Evolutionary conservation across 2,888 invertebrate genomes (phyloP), one percentile per base, ranked within the genome.

Genomic region (Odontocerum albicorne): DNA sequence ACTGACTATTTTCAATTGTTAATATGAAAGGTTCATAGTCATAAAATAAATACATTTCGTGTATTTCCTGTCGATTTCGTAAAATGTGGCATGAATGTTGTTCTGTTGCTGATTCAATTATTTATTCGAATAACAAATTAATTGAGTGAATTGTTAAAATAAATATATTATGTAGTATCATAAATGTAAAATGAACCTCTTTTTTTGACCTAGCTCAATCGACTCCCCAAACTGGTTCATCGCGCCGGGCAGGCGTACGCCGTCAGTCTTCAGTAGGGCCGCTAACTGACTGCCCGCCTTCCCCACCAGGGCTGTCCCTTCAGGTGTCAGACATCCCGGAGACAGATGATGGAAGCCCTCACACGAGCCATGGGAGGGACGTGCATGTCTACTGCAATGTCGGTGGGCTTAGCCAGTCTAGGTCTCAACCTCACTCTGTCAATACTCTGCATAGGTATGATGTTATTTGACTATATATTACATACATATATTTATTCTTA

Each of bases 181-280:
- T n/a, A n/a, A n/a, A n/a, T n/a, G n/a, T n/a, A n/a, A n/a, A n/a
- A n/a, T n/a, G n/a, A n/a, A n/a, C n/a, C n/a, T 47, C 10, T 15
- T 12, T 13, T 8, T 17, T 13, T 36, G 15, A 31, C 10, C 7
- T 22, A 55, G 55, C 55, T 15, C 55, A 55, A 46, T 55, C 83
- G 17, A 83, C 83, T 43, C 83, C 83, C 17, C 83, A 77, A 66
- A 76, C 83, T 60, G 69, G 72, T 46, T 79, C 80, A 62, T 76
- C 82, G 63, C 77, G 82, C 58, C 74, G 81, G 49, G 75, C 79
- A 42, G 82, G 79, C 12, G 82, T 84, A 49, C 74, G 82, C 12
- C 76, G 84, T 16, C 84, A 84, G 67, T 83, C 83, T 6, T 83
- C 83, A 1, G 80, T 80, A 62, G 84, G 83, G 2, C 81, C 81